phyloP scores from a whole-genome alignment of 2,797 vertebrate genomes.

The Numenius phaeopus region DNA sequence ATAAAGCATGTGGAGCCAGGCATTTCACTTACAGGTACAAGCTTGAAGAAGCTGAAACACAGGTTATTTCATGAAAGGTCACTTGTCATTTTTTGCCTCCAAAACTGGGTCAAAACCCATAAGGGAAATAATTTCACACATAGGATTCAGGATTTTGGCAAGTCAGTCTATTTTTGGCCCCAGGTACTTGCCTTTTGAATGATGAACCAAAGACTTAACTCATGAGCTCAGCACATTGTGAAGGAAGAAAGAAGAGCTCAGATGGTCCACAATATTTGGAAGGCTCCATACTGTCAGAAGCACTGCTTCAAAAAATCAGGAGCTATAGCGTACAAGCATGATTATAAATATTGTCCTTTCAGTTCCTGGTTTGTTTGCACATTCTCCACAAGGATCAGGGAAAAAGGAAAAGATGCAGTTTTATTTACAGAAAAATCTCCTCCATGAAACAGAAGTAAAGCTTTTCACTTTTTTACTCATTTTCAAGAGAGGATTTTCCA shows the following conservation, averaged over 20 bases:
- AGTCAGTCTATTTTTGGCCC: not conserved
- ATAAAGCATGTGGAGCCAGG: not conserved
- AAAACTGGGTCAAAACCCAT: slow-evolving; percentile 20
- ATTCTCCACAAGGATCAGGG: not conserved
- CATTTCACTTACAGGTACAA: not conserved
- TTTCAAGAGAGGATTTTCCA: not conserved
- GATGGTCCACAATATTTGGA: not conserved
- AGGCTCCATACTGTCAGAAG: not conserved
- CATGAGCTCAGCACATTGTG: not conserved
- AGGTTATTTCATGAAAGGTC: slow-evolving; percentile 29
- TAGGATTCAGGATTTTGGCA: not conserved
- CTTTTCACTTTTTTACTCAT: not conserved
- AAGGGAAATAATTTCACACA: slow-evolving; percentile 25
- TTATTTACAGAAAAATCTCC: slow-evolving; percentile 21
- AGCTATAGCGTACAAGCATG: not conserved
- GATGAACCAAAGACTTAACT: not conserved
- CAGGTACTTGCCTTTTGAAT: not conserved
- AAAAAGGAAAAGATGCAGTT: not conserved
- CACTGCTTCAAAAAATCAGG: not conserved
- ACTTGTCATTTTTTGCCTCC: slow-evolving; percentile 8
- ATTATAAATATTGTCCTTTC: not conserved
- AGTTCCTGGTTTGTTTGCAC: slow-evolving; percentile 4
- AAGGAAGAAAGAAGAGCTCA: not conserved
- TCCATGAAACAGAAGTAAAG: not conserved
- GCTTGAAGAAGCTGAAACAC: slow-evolving; percentile 26